Evolutionary conservation across 2,888 invertebrate species (phyloP).

Genomic region (Harpalus rufipes): DNA sequence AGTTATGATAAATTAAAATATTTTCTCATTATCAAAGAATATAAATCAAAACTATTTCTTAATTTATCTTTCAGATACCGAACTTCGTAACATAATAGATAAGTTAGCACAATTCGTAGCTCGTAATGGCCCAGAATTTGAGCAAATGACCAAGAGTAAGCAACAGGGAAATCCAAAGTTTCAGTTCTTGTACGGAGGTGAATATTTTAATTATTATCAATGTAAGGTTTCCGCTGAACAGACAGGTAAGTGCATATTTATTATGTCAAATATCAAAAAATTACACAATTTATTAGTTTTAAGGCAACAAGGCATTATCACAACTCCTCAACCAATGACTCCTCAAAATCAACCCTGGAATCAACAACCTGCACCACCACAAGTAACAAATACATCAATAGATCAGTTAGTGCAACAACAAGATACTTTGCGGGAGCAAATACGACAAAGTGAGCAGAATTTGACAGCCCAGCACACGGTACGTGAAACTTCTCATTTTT

Average conservation of each 20-base stretch:
- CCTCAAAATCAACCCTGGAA: conserved; percentile 68
- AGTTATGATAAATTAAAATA: conserved; percentile 63
- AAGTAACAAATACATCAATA: conserved; percentile 76
- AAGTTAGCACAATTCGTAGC: conserved; percentile 99
- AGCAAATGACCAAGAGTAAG: conserved; percentile 99
- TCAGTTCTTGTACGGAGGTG: conserved; percentile 97
- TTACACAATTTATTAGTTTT: conserved; percentile 83
- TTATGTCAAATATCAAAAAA: background rate
- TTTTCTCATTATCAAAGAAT: conserved; percentile 39
- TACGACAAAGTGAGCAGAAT: conserved; percentile 97
- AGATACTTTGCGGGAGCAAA: conserved; percentile 91
- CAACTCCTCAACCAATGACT: conserved; percentile 70
- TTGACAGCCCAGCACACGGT: conserved; percentile 96
- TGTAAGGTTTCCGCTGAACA: conserved; percentile 97
- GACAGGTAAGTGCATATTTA: conserved; percentile 85
- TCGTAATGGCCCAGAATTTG: conserved; percentile 99
- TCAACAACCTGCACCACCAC: conserved; percentile 70
- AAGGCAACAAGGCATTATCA: conserved; percentile 83
- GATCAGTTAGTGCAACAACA: conserved; percentile 87
- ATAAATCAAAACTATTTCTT: conserved; percentile 50
- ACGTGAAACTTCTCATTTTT: conserved; percentile 73
- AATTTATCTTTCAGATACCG: conserved; percentile 85
- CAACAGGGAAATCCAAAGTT: conserved; percentile 99
- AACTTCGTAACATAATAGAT: conserved; percentile 98
- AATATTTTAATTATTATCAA: conserved; percentile 97